Base-by-base conservation (phyloP, 2,113 vertebrate genomes). In the Candoia aspera region DNA sequence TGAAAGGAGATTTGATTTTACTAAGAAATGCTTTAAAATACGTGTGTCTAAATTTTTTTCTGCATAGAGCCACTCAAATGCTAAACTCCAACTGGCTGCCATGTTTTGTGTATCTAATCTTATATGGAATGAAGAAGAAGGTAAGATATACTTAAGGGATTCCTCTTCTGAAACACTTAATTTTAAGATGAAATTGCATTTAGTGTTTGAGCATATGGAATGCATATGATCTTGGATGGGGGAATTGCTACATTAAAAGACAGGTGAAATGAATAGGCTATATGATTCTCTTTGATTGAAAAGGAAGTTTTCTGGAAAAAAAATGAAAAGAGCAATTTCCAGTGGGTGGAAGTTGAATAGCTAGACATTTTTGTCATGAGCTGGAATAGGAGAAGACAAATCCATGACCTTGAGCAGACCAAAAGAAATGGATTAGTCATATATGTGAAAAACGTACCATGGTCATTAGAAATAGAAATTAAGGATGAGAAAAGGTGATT, bases 41-140 rank as follows among this genome's bases (percentile, higher is more conserved):
- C 42, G 37, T 79, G 6, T 21, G 33, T 79, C 33, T 33, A 19
- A 91, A 8, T 90, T 1, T 86, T 55, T 86, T 13, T 54, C 49
- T 29, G 1, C 90, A 46, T 95, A 99, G 99, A 99, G 98, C 93
- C 99, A 99, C 96, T 99, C 99, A 23, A 99, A 99, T 95, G 98
- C 98, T 95, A 99, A 99, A 95, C 98, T 99, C 92, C 99, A 99
- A 96, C 98, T 99, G 92, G 99, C 99, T 54, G 99, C 99, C 94
- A 99, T 99, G 95, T 99, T 99, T 97, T 99, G 99, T 95, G 98
- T 99, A 97, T 99, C 99, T 94, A 99, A 99, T 97, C 98, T 99
- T 84, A 98, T 99, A 97, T 99, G 99, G 99, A 99, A 99, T 93
- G 99, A 99, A 97, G 99, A 99, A 94, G 99, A 99, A 95, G 99